Percentiles rank a stretch among this genome's conserved stretches.
Conservation (phyloP, 2,113 vertebrate species). For the Megaleporinus macrocephalus region DNA sequence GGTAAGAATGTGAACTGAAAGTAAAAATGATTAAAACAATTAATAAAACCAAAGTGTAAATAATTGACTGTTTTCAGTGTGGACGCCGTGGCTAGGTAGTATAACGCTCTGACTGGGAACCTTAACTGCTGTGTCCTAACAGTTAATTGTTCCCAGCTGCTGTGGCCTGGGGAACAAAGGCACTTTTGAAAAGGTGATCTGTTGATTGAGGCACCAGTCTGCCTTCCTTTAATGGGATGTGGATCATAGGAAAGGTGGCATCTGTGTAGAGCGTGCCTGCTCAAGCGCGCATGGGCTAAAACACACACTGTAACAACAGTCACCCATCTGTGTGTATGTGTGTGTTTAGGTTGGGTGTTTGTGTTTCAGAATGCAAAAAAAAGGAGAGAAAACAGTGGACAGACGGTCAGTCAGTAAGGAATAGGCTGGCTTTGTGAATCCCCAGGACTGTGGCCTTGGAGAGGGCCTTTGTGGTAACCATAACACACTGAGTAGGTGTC, state of each 20-base stretch:
- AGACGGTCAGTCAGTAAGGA: neutral
- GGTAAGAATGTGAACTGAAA: neutral
- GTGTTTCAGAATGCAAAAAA: conserved; percentile 23
- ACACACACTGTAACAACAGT: conserved; percentile 47
- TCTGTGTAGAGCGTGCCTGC: conserved; percentile 69
- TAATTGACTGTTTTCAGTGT: conserved; percentile 59
- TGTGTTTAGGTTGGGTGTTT: conserved; percentile 31
- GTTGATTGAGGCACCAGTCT: conserved; percentile 71
- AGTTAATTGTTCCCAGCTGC: conserved; percentile 81
- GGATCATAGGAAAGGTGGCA: conserved; percentile 75
- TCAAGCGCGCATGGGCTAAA: conserved; percentile 41
- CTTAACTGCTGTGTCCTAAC: conserved; percentile 69
- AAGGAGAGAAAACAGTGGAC: neutral
- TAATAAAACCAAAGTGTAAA: neutral
- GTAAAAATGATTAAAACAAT: neutral
- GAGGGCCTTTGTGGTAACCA: neutral
- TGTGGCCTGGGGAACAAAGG: conserved; percentile 71
- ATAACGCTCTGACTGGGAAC: conserved; percentile 68
- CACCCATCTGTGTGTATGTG: conserved; percentile 48
- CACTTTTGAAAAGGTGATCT: conserved; percentile 78
- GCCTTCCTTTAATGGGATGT: conserved; percentile 70
- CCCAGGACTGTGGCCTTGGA: neutral
- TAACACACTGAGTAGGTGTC: neutral
- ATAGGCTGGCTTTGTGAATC: neutral
- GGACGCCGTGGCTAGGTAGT: conserved; percentile 52